Percentiles rank a stretch among this genome's conserved stretches.
phyloP scores from a whole-genome alignment of 2,113 vertebrate genomes.

The Osmerus mordax region DNA sequence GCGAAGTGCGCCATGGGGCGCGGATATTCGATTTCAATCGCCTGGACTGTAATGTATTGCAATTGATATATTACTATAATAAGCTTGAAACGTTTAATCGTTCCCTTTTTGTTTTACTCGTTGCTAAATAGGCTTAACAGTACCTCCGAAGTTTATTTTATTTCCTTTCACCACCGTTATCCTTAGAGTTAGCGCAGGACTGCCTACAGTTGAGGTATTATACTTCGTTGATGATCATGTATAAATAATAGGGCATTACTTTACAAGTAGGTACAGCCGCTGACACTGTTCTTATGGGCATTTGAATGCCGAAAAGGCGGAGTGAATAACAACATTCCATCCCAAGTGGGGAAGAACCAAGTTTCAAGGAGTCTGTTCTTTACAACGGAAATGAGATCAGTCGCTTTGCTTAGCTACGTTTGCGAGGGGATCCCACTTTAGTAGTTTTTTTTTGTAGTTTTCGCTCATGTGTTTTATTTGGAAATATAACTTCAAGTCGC shows the following conservation, averaged over 20 bases:
- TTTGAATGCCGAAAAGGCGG: background rate
- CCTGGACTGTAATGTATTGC: background rate
- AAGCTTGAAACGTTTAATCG: too few species aligned
- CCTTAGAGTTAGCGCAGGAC: too few species aligned
- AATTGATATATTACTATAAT: too few species aligned
- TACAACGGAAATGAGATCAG: slow-evolving; percentile 66
- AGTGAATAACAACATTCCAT: background rate
- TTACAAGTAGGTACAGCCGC: too few species aligned
- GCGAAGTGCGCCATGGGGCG: background rate
- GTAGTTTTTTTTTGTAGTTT: background rate
- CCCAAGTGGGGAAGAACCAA: background rate
- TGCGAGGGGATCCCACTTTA: background rate
- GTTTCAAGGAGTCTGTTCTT: slow-evolving; percentile 41
- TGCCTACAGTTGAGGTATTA: too few species aligned
- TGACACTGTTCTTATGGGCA: background rate
- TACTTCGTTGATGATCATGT: too few species aligned
- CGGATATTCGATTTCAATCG: background rate
- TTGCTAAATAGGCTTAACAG: too few species aligned
- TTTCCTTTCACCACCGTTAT: too few species aligned
- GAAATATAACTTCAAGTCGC: background rate
- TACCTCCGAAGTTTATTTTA: too few species aligned
- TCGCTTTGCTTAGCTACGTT: slow-evolving; percentile 22
- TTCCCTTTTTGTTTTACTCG: too few species aligned
- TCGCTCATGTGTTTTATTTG: background rate
- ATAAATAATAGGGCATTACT: too few species aligned